Evolutionary conservation across 2,113 vertebrate species (phyloP), one percentile per base, ranked within the genome.

Genomic region (Hiodon alosoides): DNA sequence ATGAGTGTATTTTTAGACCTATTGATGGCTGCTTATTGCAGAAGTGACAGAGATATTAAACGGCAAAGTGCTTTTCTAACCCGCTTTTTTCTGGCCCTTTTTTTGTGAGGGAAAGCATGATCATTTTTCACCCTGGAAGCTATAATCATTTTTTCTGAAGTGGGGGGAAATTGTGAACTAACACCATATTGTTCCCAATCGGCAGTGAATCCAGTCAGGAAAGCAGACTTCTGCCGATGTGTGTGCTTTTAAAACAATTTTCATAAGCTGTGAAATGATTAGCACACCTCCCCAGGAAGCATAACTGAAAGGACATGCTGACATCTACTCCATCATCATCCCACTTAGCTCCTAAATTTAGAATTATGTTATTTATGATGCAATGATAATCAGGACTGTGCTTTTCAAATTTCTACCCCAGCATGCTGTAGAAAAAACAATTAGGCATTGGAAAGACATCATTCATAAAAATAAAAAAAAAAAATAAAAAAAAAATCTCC

Each of bases 71-170:
- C 47, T 75, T 71, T 58, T 54, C 7, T 10, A 7, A 7, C 48
- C 48, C 4, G 3, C 5, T 48, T 31, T 64, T 48, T 71, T 59
- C 70, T 71, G 31, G 31, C 31, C 31, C 55, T 48, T 74, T 74
- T 75, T 75, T 50, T 54, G 54, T 54, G 65, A 68, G 54, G 64
- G 65, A 61, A 16, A 58, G 59, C 69, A 31, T 69, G 65, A 75
- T 76, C 67, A 76, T 61, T 76, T 76, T 76, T 76, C 74, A 76
- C 67, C 58, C 67, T 61, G 13, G 48, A 61, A 69, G 67, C 67
- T 62, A 51, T 76, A 69, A 74, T 74, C 72, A 54, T 57, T 66
- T 59, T 75, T 75, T 46, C 64, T 46, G 47, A 47, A 16, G 59
- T 14, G 59, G 13, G 59, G 75, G 52, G 5, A 8, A 16, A 70